Conservation (phyloP, 2,888 invertebrate species). For the Craniophora ligustri region DNA sequence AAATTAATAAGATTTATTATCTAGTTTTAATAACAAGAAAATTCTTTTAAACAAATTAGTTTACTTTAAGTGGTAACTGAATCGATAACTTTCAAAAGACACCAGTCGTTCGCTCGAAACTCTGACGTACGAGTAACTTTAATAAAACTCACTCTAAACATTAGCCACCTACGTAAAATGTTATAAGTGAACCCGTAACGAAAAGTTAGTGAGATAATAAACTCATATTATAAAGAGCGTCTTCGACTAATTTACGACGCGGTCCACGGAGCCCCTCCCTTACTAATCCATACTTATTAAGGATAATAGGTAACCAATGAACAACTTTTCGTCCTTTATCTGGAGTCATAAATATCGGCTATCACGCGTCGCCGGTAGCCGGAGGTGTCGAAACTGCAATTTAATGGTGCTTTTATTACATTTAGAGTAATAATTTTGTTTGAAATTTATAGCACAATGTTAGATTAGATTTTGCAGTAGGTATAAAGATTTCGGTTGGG, state of each 20-base stretch:
- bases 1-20: conserved; percentile 9
- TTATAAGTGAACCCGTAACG: conserved; percentile 46
- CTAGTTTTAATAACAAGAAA: conserved; percentile 28
- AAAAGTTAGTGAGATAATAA: conserved; percentile 70
- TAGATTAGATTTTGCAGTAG: conserved; percentile 7
- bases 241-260: conserved; percentile 79
- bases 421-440: conserved; percentile 70
- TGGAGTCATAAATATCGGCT: conserved; percentile 77
- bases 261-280: conserved; percentile 74
- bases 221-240: conserved; percentile 80
- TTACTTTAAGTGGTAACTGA: conserved; percentile 23
- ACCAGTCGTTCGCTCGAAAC: too few species aligned
- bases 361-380: conserved; percentile 71
- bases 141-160: conserved; percentile 10
- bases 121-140: too few species aligned
- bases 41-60: conserved; percentile 30
- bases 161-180: conserved; percentile 25
- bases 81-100: conserved; percentile 7
- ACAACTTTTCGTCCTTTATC: conserved; percentile 85
- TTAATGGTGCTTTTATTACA: conserved; percentile 76
- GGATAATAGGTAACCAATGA: conserved; percentile 86
- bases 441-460: conserved; percentile 43
- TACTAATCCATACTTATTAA: conserved; percentile 87
- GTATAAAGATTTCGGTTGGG: conserved; percentile 13
- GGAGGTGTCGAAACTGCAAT: conserved; percentile 78